These are phyloP conservation scores for Parapsyche elsis DNA, from an alignment of 1,140 invertebrate species.

Conservation along the genomic window DNA sequence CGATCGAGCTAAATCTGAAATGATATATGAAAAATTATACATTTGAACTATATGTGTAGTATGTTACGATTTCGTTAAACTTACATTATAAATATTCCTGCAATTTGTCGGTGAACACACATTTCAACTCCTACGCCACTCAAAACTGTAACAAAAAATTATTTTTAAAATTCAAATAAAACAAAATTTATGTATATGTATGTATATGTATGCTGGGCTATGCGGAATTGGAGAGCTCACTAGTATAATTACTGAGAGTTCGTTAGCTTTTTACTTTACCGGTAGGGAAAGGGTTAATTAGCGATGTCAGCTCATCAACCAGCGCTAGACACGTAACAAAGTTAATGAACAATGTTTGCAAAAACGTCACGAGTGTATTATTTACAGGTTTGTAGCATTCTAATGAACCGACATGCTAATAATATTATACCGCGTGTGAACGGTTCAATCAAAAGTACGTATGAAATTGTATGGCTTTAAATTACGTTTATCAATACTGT, in stretches of 20 bases:
- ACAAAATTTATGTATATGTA: neutral
- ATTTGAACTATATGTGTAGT: too few species aligned
- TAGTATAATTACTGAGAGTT: neutral
- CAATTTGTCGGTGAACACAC: conserved; percentile 47
- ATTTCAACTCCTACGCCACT: conserved; percentile 53
- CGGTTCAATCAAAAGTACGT: too few species aligned
- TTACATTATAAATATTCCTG: conserved; percentile 53
- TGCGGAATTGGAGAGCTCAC: neutral
- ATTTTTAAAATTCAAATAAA: conserved; percentile 25
- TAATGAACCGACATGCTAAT: neutral
- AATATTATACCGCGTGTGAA: too few species aligned
- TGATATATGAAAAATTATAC: neutral
- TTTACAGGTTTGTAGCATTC: neutral
- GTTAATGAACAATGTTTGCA: conserved; percentile 20
- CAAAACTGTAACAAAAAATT: conserved; percentile 54
- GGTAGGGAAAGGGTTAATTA: conserved; percentile 5
- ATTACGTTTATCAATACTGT: too few species aligned
- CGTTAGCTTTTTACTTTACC: neutral
- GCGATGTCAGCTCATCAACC: neutral
- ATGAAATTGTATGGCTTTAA: too few species aligned
- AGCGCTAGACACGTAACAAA: neutral
- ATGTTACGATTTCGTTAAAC: conserved; percentile 4
- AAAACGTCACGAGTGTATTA: neutral
- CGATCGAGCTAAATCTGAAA: conserved; percentile 50
- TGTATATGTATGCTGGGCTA: neutral